Base-by-base conservation (phyloP, 2,113 vertebrate genomes). In the Orthonyx spaldingii region DNA sequence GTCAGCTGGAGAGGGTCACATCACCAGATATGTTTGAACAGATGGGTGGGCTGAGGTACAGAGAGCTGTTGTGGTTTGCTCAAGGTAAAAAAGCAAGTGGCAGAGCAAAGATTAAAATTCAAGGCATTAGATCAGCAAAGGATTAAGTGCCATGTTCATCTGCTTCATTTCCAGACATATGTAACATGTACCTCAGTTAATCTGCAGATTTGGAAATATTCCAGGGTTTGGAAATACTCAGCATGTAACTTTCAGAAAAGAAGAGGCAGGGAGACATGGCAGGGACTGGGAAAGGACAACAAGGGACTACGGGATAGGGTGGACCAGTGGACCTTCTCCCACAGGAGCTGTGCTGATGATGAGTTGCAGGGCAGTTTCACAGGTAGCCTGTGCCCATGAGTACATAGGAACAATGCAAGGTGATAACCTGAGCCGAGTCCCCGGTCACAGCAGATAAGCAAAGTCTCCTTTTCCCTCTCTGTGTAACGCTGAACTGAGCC, bases 31-130 rank as follows among this genome's bases (percentile, higher is more conserved):
- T 2, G 2, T 65, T 66, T 83, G 88, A 95, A 89, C 94, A 95
- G 94, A 95, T 93, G 90, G 83, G 37, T 84, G 65, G 90, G 78
- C 80, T 86, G 85, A 92, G 56, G 82, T 86, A 91, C 75, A 47
- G 53, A 75, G 71, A 86, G 69, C 82, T 84, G 79, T 74, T 72
- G 44, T 56, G 37, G 42, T 79, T 96, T 96, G 72, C 41, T 87
- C 60, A 89, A 92, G 88, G 88, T 96, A 94, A 84, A 94, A 96
- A 93, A 79, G 33, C 90, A 89, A 92, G 88, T 63, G 61, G 56
- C 79, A 81, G 76, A 92, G 85, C 18, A 24, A 81, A 86, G 76
- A 89, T 95, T 96, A 95, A 88, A 96, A 95, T 96, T 87, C 92
- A 96, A 96, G 72, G 80, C 93, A 86, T 94, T 83, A 75, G 76